Conservation (phyloP, 2,888 invertebrate genomes). For the Lithosia quadra region DNA sequence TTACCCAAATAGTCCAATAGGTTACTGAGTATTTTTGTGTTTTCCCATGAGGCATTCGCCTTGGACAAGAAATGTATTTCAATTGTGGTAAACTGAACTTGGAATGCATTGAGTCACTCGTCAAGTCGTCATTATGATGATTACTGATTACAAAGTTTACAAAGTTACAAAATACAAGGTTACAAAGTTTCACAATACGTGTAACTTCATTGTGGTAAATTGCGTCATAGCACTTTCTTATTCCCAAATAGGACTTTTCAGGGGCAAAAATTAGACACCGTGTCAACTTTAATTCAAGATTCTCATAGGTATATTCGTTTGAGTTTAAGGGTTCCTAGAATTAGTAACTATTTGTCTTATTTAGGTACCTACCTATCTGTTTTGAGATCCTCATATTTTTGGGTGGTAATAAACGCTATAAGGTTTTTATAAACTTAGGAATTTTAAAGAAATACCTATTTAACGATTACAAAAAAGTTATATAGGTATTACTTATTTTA, state of each 20-base stretch:
- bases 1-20: conserved; percentile 28
- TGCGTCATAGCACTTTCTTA: background rate
- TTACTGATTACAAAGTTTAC: conserved; percentile 17
- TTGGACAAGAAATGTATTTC: background rate
- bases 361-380: background rate
- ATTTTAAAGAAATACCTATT: no score
- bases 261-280: background rate
- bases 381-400: background rate
- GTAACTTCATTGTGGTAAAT: background rate
- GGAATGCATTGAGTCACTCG: background rate
- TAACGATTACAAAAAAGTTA: no score
- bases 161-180: no score
- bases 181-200: conserved; percentile 2
- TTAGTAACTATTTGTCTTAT: background rate
- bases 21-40: conserved; percentile 27
- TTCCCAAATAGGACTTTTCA: no score
- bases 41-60: conserved; percentile 7
- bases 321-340: no score
- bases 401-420: no score
- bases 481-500: no score
- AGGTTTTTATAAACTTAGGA: no score
- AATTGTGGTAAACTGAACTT: background rate
- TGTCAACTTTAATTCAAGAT: background rate
- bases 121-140: background rate
- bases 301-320: no score